Evolutionary conservation across 2,888 invertebrate genomes (phyloP).

Genomic region (Gymnoscelis rufifasciata): DNA sequence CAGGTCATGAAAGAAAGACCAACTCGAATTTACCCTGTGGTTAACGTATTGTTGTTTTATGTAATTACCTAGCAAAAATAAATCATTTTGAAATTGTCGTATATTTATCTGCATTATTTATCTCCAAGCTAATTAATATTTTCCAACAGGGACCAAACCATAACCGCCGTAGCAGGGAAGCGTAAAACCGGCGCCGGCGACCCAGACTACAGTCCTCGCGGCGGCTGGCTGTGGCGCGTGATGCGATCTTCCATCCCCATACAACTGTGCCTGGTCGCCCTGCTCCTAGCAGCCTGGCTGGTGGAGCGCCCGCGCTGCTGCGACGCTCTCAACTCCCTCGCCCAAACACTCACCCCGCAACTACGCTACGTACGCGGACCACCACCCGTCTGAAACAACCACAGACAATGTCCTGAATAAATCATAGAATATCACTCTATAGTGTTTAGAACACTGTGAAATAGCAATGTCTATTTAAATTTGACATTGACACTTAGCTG

Average conservation of each 20-base stretch:
- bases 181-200: constrained; percentile 76
- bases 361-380: constrained; percentile 90
- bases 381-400: constrained; percentile 83
- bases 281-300: constrained; percentile 86
- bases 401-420: background rate
- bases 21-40: too few relatives aligned
- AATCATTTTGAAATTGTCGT: too few relatives aligned
- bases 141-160: constrained; percentile 46
- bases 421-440: background rate
- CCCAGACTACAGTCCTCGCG: constrained; percentile 75
- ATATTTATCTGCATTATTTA: too few relatives aligned
- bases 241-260: constrained; percentile 87
- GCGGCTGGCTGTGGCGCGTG: constrained; percentile 85
- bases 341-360: constrained; percentile 87
- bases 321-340: constrained; percentile 87
- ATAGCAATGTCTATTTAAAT: background rate
- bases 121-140: constrained; percentile 20
- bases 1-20: too few relatives aligned
- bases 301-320: constrained; percentile 88
- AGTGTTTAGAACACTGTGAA: constrained; percentile 30
- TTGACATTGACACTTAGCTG: background rate
- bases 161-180: constrained; percentile 54
- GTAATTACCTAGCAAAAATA: too few relatives aligned
- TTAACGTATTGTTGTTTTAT: too few relatives aligned
- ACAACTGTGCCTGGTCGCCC: constrained; percentile 85